A percentile compares a stretch with the other conserved stretches of the same genome.
phyloP scores from a whole-genome alignment of 2,113 vertebrate species.

The Oryctolagus cuniculus region DNA sequence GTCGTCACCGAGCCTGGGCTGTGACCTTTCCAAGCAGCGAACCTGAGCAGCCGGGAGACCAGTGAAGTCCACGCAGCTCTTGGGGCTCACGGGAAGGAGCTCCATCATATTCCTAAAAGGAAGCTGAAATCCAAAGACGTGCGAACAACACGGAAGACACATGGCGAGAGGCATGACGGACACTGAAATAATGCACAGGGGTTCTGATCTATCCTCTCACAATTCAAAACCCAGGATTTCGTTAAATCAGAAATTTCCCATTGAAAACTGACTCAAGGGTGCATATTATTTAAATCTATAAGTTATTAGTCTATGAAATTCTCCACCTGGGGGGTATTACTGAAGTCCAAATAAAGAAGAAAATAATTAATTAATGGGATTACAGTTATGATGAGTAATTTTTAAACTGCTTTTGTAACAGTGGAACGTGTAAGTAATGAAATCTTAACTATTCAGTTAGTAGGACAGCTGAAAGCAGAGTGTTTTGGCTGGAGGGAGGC shows the following conservation, averaged over 20 bases:
- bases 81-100: too few relatives aligned
- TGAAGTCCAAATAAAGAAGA: background rate
- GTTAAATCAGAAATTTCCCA: slow-evolving; percentile 42
- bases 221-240: slow-evolving; percentile 49
- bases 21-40: background rate
- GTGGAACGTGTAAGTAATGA: background rate
- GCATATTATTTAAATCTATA: background rate
- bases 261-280: slow-evolving; percentile 44
- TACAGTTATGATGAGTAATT: background rate
- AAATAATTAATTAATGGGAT: slow-evolving; percentile 4
- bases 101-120: background rate
- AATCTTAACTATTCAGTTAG: background rate
- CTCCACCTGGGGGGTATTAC: background rate
- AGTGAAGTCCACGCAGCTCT: background rate
- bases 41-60: background rate
- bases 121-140: background rate
- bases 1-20: background rate
- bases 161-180: slow-evolving; percentile 42
- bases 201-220: slow-evolving; percentile 57
- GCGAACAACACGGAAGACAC: background rate
- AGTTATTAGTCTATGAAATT: slow-evolving; percentile 13
- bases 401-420: background rate
- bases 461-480: slow-evolving; percentile 5
- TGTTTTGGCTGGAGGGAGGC: background rate
- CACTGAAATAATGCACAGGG: background rate